Evolutionary conservation across 2,113 vertebrate genomes (phyloP).

Genomic region (Pseudorectes ferrugineus): DNA sequence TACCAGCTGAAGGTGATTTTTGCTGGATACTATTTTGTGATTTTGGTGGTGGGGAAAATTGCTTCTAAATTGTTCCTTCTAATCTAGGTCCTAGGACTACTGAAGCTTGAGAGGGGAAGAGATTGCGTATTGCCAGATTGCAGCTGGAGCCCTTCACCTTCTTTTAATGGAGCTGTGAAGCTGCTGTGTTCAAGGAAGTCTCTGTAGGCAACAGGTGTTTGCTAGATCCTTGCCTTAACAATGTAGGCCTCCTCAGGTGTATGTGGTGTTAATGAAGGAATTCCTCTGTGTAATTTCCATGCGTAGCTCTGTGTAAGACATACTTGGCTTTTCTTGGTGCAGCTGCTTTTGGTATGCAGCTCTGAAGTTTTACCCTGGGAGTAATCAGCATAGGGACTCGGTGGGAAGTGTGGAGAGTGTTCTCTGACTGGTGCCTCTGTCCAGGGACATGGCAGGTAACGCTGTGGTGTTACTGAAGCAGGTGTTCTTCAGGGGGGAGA

Average conservation of each 20-base stretch:
- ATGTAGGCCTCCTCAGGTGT: fast-evolving
- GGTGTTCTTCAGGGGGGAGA: neutral
- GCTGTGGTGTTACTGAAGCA: neutral
- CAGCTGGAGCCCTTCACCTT: neutral
- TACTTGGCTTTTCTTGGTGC: neutral
- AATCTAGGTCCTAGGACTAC: neutral
- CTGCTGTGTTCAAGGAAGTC: neutral
- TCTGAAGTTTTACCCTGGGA: neutral
- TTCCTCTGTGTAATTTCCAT: fast-evolving
- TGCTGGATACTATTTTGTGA: neutral
- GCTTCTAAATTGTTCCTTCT: neutral
- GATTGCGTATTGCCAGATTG: neutral
- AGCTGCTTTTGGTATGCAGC: fast-evolving
- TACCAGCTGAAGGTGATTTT: neutral
- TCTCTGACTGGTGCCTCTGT: no score
- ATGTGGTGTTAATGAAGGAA: neutral
- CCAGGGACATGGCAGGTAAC: neutral
- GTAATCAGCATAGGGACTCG: fast-evolving
- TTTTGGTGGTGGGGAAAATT: neutral
- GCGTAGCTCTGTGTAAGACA: fast-evolving
- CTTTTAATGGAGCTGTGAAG: neutral
- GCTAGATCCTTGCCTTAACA: neutral
- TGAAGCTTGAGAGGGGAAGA: neutral
- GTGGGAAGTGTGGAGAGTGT: fast-evolving
- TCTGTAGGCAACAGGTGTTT: neutral